Base-by-base conservation (phyloP, 2,888 invertebrate species). In the Dione juno region DNA sequence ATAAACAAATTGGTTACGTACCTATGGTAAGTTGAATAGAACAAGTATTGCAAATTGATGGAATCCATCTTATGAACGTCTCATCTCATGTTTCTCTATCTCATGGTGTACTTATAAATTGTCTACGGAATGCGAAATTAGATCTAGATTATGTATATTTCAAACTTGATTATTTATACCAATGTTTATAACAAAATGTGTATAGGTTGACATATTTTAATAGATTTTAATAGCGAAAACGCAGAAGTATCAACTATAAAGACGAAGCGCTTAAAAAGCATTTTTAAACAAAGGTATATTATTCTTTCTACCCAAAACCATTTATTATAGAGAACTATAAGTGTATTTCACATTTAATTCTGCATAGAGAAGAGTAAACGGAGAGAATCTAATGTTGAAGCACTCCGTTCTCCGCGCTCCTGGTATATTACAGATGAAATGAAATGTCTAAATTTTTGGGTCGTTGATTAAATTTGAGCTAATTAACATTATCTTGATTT, bases 401-500 rank as follows among this genome's bases (percentile, higher is more conserved):
- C n/a, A n/a, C n/a, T n/a, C n/a, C n/a, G n/a, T n/a, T n/a, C n/a
- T n/a, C n/a, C n/a, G n/a, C n/a, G n/a, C n/a, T n/a, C n/a, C n/a
- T n/a, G n/a, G n/a, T n/a, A n/a, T n/a, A n/a, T n/a, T n/a, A n/a
- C n/a, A n/a, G n/a, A n/a, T n/a, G n/a, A 28, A 59, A 40, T 13
- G 37, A 61, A 66, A 52, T 69, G 69, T 72, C 66, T 21, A 66
- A 72, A 72, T 67, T 53, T 64, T 64, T 37, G 40, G 43, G 57
- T 64, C 37, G 45, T 64, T 65, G 48, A 53, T 64, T 67, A 69
- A 65, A 66, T 64, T 67, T 16, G 35, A 35, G 37, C 53, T 73
- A 52, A 75, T 75, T 75, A 72, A 53, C 52, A 72, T 75, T 69
- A 72, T 70, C 53, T 53, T 75, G 65, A 74, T 74, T 71, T 74